Base-by-base conservation (phyloP, 2,888 invertebrate genomes). In the Thymelicus acteon region DNA sequence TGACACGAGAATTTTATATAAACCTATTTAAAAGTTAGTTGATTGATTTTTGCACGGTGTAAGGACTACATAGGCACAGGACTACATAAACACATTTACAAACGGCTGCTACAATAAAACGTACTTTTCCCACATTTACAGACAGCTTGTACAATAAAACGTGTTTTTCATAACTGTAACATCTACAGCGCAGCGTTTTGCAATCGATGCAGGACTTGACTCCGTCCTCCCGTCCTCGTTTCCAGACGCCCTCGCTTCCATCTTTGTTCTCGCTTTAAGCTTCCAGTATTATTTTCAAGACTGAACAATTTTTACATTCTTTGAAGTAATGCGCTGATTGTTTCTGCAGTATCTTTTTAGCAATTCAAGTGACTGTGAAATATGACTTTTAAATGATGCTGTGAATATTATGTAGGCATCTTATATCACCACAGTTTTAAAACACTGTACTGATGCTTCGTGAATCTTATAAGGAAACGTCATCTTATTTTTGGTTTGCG, bases 251-350 rank as follows among this genome's bases (percentile, higher is more conserved):
- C 48, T 58, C 5, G 24, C 49, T 64, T 57, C 19, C 60, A 67
- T 67, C 66, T 60, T 66, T 66, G 66, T 66, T 60, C 66, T 49
- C 66, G 60, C 65, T 31, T 58, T 19, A 40, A 66, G 65, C 66
- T 37, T 60, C 37, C 48, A 19, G 19, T 13, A 48, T 48, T 67
- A 60, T 67, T 48, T 60, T 48, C 60, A 24, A 58, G 58, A 47
- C 39, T 13, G 40, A 57, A 57, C 57, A 57, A 57, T 57, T 57
- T 57, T 57, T 37, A 57, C 57, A 37, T 31, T 57, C 57, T 57
- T 40, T 15, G 39, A 8, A 60, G 7, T 7, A 60, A 58, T 37
- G 47, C 24, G 12, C 57, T 19, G 54, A 5, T 65, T 65, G 40
- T 44, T 65, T 57, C 40, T 57, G 12, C 12, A 52, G 52, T 19